Evolutionary conservation across 2,888 invertebrate genomes (phyloP).

Genomic region (Pachliopta kotzebuea): DNA sequence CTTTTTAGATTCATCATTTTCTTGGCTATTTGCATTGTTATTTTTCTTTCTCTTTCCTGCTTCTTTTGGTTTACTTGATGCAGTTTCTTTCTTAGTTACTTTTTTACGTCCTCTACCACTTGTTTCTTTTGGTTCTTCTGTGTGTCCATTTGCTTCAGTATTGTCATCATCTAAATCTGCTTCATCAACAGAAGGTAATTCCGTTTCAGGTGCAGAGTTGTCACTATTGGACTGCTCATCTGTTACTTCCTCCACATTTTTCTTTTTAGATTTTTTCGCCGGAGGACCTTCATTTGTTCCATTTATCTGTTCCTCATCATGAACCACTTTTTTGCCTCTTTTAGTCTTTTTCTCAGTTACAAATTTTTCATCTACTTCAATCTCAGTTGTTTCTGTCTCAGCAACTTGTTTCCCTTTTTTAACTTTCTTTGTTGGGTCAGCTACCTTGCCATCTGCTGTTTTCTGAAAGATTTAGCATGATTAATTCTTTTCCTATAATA

Average conservation of each 20-base stretch:
- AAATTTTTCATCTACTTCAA: slow-evolving; percentile 42
- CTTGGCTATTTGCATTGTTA: slow-evolving; percentile 46
- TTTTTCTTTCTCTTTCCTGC: slow-evolving; percentile 51
- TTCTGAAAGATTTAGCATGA: slow-evolving; percentile 53
- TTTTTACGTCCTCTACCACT: slow-evolving; percentile 59
- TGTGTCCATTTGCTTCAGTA: slow-evolving; percentile 52
- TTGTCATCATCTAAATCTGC: slow-evolving; percentile 48
- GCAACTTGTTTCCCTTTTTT: slow-evolving; percentile 58
- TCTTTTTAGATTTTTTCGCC: slow-evolving; percentile 63
- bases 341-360: slow-evolving; percentile 42
- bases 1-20: slow-evolving; percentile 40
- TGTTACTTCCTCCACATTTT: slow-evolving; percentile 47
- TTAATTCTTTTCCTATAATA: not conserved
- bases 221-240: slow-evolving; percentile 53
- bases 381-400: slow-evolving; percentile 43
- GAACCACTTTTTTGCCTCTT: slow-evolving; percentile 56
- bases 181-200: slow-evolving; percentile 43
- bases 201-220: slow-evolving; percentile 53
- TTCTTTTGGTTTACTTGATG: slow-evolving; percentile 45
- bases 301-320: slow-evolving; percentile 38
- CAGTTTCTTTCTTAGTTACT: slow-evolving; percentile 54
- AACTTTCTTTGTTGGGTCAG: slow-evolving; percentile 61
- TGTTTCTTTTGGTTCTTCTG: slow-evolving; percentile 39
- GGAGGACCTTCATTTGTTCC: slow-evolving; percentile 49
- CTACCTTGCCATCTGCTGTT: slow-evolving; percentile 54